phyloP scores from a whole-genome alignment of 2,113 vertebrate genomes.

The Grammomys dolichurus region DNA sequence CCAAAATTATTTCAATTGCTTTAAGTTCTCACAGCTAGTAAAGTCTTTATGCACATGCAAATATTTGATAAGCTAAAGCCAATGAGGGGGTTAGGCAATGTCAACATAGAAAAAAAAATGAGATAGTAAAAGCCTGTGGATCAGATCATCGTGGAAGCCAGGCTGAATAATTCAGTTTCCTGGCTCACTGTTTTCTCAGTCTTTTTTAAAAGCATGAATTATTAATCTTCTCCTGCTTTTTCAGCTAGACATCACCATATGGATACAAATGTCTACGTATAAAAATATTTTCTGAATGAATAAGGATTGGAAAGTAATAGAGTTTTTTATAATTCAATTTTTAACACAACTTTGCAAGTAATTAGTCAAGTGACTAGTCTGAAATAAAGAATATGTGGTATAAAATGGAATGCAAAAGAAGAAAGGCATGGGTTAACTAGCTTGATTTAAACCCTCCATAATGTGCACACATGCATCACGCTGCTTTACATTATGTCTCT shows the following conservation, averaged over 20 bases:
- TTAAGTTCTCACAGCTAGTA: conserved; percentile 20
- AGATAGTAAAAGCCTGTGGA: conserved; percentile 39
- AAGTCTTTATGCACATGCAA: conserved; percentile 40
- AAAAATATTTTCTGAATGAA: conserved; percentile 63
- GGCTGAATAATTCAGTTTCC: conserved; percentile 69
- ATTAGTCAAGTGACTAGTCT: conserved; percentile 5
- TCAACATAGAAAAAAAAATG: conserved; percentile 43
- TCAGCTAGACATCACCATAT: conserved; percentile 47
- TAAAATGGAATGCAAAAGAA: background rate
- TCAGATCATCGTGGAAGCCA: conserved; percentile 56
- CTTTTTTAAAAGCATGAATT: conserved; percentile 65
- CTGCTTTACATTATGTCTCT: background rate
- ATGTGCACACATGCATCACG: background rate
- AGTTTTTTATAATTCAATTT: background rate
- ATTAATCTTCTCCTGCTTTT: conserved; percentile 69
- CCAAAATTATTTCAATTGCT: conserved; percentile 57
- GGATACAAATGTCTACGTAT: conserved; percentile 49
- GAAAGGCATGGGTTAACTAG: background rate
- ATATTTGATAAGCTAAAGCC: conserved; percentile 57
- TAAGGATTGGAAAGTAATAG: conserved; percentile 24
- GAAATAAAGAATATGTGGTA: background rate
- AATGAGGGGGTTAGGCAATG: conserved; percentile 17
- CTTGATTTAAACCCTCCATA: background rate
- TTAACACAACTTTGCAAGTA: conserved; percentile 35
- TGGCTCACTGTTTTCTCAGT: background rate